phyloP scores from a whole-genome alignment of 1,140 invertebrate genomes.

The Bradysia coprophila region DNA sequence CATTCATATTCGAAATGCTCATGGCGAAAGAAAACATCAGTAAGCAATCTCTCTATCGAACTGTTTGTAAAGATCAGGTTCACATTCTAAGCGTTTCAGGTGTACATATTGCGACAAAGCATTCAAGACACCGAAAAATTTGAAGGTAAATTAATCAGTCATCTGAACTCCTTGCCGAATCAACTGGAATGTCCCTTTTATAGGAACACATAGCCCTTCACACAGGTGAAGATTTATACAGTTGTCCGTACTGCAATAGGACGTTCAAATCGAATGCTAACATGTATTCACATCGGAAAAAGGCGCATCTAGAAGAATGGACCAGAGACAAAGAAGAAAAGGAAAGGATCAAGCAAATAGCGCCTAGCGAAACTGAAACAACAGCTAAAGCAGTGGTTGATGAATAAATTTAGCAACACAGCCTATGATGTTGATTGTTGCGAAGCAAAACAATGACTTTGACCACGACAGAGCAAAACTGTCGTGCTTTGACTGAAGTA shows the following conservation, averaged over 20 bases:
- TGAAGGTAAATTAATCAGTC: conserved; percentile 8
- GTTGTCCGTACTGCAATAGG: conserved; percentile 14
- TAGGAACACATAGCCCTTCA: conserved; percentile 22
- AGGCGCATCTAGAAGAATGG: conserved; percentile 20
- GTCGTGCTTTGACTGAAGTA: no score
- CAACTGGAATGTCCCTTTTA: not conserved
- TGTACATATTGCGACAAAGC: conserved; percentile 18
- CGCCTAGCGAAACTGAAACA: no score
- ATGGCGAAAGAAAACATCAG: not conserved
- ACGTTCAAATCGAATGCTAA: conserved; percentile 20
- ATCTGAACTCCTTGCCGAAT: not conserved
- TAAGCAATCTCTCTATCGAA: no score
- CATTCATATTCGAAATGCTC: not conserved
- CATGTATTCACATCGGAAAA: conserved; percentile 22
- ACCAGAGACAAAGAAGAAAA: no score
- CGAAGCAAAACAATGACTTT: no score
- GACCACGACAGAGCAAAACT: no score
- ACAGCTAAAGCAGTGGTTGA: no score
- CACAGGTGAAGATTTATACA: conserved; percentile 14
- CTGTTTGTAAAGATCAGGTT: no score
- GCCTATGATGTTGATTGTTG: no score
- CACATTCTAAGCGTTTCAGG: no score
- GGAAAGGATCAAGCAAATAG: no score
- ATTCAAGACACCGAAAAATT: conserved; percentile 12
- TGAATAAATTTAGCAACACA: no score